These are phyloP conservation scores for Agonopterix alstromeriana DNA, from an alignment of 2,888 invertebrate genomes.

Conservation along the genomic window DNA sequence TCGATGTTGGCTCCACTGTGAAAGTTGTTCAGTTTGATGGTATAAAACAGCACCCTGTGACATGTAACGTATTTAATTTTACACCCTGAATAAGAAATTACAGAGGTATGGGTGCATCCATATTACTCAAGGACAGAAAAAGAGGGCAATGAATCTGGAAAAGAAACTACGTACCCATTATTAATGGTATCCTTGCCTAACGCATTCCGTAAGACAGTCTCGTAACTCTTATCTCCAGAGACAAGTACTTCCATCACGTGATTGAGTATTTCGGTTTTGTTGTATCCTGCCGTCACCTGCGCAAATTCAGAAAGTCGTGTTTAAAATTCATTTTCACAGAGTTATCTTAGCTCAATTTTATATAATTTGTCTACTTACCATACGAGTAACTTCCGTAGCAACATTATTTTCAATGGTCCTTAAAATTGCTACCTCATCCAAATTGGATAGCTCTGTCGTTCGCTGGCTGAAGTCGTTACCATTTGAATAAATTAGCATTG, in stretches of 20 bases:
- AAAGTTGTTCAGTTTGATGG: no score
- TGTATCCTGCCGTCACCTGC: constrained; percentile 50
- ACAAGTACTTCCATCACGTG: constrained; percentile 57
- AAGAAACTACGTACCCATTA: constrained; percentile 32
- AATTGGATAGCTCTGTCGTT: constrained; percentile 53
- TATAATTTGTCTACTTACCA: constrained; percentile 41
- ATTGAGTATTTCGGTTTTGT: constrained; percentile 57
- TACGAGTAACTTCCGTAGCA: constrained; percentile 34
- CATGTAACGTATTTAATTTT: no score
- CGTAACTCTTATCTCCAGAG: constrained; percentile 51
- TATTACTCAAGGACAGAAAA: not conserved
- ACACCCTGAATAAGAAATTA: no score
- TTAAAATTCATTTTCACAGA: no score
- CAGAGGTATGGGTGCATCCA: no score
- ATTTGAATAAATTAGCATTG: constrained; percentile 78
- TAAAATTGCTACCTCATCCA: constrained; percentile 34
- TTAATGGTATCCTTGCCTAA: constrained; percentile 6
- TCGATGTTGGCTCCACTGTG: no score
- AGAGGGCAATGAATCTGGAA: not conserved
- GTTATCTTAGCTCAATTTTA: not conserved
- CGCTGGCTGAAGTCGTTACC: constrained; percentile 79
- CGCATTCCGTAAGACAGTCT: constrained; percentile 36
- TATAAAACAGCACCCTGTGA: no score
- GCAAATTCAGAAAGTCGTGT: constrained; percentile 13
- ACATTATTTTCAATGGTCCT: constrained; percentile 54